Percentiles rank a stretch among this genome's conserved stretches.
These are phyloP conservation scores for Scophthalmus maximus DNA, from an alignment of 2,113 vertebrate genomes.

Conservation along the genomic window DNA sequence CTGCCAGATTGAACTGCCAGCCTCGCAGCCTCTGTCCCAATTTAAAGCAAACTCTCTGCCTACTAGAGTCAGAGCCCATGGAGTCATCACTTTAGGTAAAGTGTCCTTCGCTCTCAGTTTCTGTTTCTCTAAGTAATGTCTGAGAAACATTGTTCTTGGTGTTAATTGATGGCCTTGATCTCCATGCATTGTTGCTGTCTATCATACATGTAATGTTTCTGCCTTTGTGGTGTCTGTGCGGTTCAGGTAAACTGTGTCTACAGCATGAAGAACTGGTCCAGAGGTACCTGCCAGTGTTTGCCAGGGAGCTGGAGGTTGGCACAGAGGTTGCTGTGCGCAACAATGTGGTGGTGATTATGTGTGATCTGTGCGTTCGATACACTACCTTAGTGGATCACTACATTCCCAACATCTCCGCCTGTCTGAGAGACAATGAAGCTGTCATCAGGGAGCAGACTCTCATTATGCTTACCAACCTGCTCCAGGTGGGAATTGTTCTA, in stretches of 20 bases:
- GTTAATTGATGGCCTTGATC: not conserved
- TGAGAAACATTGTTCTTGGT: not conserved
- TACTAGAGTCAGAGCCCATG: conserved; percentile 88
- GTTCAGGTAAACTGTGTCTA: conserved; percentile 91
- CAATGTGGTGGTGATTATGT: conserved; percentile 90
- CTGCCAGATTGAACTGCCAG: conserved; percentile 59
- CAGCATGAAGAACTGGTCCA: conserved; percentile 92
- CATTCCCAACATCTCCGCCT: conserved; percentile 88
- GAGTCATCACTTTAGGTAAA: conserved; percentile 91
- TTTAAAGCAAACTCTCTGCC: conserved; percentile 85
- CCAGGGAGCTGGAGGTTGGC: conserved; percentile 89
- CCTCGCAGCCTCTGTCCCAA: conserved; percentile 83
- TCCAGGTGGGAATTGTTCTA: conserved; percentile 83
- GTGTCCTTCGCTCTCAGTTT: not conserved
- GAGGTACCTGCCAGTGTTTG: conserved; percentile 88
- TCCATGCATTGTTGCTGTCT: not conserved
- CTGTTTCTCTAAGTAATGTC: not conserved
- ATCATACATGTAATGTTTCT: not conserved
- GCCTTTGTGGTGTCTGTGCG: not conserved
- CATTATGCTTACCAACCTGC: conserved; percentile 92
- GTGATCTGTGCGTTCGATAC: conserved; percentile 93
- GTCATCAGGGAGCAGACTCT: conserved; percentile 92
- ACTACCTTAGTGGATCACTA: conserved; percentile 90
- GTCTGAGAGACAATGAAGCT: conserved; percentile 86
- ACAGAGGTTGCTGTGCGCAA: conserved; percentile 86